A percentile compares a stretch with the other conserved stretches of the same genome.
phyloP scores from a whole-genome alignment of 1,140 invertebrate species.

The Helicoverpa armigera region DNA sequence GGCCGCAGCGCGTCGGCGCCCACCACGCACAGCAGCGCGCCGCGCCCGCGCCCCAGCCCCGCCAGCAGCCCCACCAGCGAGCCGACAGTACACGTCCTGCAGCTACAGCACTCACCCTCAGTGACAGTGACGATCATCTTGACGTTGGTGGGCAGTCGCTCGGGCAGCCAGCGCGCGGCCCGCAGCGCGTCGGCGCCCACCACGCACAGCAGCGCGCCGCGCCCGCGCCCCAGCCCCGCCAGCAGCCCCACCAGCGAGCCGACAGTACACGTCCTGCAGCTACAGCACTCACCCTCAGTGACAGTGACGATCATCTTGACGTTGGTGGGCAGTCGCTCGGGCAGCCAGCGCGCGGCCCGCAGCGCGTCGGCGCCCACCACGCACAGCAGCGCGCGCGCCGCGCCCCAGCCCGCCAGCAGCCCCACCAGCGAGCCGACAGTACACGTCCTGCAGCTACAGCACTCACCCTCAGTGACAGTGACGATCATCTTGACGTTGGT shows the following conservation, averaged over 20 bases:
- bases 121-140: conserved; percentile 91
- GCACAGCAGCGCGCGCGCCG: conserved; percentile 88
- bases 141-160: conserved; percentile 89
- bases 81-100: conserved; percentile 86
- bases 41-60: conserved; percentile 86
- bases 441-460: conserved; percentile 80
- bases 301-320: conserved; percentile 91
- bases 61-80: conserved; percentile 85
- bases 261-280: conserved; percentile 86
- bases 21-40: conserved; percentile 90
- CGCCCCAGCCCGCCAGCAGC: conserved; percentile 86
- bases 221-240: conserved; percentile 84
- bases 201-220: conserved; percentile 89
- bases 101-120: conserved; percentile 76
- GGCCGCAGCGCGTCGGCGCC: conserved; percentile 88
- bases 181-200: conserved; percentile 90
- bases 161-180: conserved; percentile 90
- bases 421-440: conserved; percentile 85
- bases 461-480: conserved; percentile 75
- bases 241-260: conserved; percentile 85
- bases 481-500: conserved; percentile 91
- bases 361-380: conserved; percentile 91
- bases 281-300: not conserved
- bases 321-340: conserved; percentile 89
- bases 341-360: conserved; percentile 89